Conservation (phyloP, 2,797 vertebrate species). For the Falco concolor region DNA sequence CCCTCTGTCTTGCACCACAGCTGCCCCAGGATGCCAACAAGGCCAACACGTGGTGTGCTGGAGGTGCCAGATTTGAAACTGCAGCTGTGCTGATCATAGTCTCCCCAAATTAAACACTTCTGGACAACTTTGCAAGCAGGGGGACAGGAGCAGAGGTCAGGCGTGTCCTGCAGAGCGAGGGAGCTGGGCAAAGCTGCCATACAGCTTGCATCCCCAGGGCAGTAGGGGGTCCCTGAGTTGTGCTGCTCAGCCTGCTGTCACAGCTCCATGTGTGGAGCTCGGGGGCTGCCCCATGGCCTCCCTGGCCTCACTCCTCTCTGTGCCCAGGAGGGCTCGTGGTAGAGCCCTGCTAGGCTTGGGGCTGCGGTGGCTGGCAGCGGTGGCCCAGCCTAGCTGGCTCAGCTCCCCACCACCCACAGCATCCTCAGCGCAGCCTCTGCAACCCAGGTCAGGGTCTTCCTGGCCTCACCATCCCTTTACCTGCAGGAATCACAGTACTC, state of each 20-base stretch:
- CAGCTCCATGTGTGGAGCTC: rapidly evolving
- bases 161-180: rapidly evolving
- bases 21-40: rapidly evolving
- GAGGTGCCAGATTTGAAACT: not conserved
- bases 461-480: not conserved
- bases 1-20: not conserved
- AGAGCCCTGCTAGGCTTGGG: not conserved
- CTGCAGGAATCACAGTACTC: not conserved
- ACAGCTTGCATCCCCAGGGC: not conserved
- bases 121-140: not conserved
- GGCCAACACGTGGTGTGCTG: rapidly evolving
- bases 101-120: not conserved
- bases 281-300: not conserved
- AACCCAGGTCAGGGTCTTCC: not conserved
- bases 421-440: not conserved
- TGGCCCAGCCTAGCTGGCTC: not conserved
- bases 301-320: not conserved
- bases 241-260: not conserved
- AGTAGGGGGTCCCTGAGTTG: not conserved
- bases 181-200: rapidly evolving
- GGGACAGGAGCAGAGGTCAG: not conserved
- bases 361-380: rapidly evolving
- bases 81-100: not conserved
- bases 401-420: not conserved
- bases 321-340: not conserved